Evolutionary conservation across 2,888 invertebrate genomes (phyloP).

Genomic region (Deilephila elpenor): DNA sequence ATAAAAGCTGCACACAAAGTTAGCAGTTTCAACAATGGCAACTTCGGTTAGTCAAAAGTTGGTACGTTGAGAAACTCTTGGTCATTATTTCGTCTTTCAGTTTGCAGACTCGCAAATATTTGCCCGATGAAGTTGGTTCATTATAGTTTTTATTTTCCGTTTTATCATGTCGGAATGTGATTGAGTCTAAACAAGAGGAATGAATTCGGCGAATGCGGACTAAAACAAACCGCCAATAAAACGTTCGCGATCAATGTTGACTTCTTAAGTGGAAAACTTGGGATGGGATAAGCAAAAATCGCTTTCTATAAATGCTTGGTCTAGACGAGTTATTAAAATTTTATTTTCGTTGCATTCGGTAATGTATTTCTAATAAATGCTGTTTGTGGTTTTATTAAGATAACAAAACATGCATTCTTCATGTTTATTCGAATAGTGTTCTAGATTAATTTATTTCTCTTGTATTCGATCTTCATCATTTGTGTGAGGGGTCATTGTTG

Average conservation of each 20-base stretch:
- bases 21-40: constrained; percentile 52
- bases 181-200: constrained; percentile 77
- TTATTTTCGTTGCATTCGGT: constrained; percentile 69
- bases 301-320: constrained; percentile 66
- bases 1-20: constrained; percentile 54
- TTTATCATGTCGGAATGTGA: constrained; percentile 71
- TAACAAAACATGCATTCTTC: constrained; percentile 23
- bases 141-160: constrained; percentile 76
- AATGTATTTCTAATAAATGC: constrained; percentile 56
- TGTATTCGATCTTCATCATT: not conserved
- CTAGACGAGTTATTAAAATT: constrained; percentile 82
- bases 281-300: constrained; percentile 68
- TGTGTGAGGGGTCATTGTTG: not conserved
- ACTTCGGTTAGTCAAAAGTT: constrained; percentile 28
- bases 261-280: constrained; percentile 71
- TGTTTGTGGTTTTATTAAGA: constrained; percentile 38
- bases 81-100: constrained; percentile 33
- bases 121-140: constrained; percentile 72
- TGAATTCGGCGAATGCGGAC: constrained; percentile 58
- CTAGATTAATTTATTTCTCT: not conserved
- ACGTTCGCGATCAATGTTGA: constrained; percentile 66
- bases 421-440: constrained; percentile 18
- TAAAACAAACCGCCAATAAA: constrained; percentile 69
- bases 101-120: constrained; percentile 73
- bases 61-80: constrained; percentile 11